Conservation (phyloP, 2,888 invertebrate species). For the Ypsolopha scabrella region DNA sequence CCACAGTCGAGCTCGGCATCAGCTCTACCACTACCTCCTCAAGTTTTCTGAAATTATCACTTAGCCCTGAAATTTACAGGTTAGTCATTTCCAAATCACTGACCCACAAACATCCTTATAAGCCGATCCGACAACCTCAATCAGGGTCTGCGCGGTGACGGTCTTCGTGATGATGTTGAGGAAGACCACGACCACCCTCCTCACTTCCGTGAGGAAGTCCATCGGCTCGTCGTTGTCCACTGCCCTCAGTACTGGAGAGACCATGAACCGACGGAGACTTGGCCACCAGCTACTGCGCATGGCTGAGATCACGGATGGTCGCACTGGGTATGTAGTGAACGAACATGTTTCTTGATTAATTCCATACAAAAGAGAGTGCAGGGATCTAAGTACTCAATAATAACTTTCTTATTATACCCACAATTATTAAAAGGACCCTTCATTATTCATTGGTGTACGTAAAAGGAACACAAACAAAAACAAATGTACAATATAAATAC, state of each 20-base stretch:
- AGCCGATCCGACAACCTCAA: slow-evolving; percentile 59
- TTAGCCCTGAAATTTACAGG: no score
- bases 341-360: neutral
- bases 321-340: slow-evolving; percentile 19
- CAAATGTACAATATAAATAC: no score
- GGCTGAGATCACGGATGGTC: slow-evolving; percentile 34
- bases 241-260: slow-evolving; percentile 70
- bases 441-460: no score
- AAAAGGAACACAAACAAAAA: no score
- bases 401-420: no score
- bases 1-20: no score
- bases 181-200: slow-evolving; percentile 77
- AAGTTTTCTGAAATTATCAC: no score
- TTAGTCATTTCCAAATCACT: neutral
- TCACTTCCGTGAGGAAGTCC: slow-evolving; percentile 79
- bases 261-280: slow-evolving; percentile 66
- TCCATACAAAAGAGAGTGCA: neutral
- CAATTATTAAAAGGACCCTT: no score
- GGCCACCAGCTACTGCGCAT: slow-evolving; percentile 37
- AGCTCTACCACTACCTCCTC: no score
- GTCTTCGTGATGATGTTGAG: slow-evolving; percentile 67
- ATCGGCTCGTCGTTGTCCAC: slow-evolving; percentile 76
- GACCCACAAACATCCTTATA: slow-evolving; percentile 48
- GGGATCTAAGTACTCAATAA: no score
- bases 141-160: slow-evolving; percentile 42